A percentile compares a stretch with the other conserved stretches of the same genome.
phyloP scores from a whole-genome alignment of 2,888 invertebrate genomes.

The Tenthredo scrophulariae region DNA sequence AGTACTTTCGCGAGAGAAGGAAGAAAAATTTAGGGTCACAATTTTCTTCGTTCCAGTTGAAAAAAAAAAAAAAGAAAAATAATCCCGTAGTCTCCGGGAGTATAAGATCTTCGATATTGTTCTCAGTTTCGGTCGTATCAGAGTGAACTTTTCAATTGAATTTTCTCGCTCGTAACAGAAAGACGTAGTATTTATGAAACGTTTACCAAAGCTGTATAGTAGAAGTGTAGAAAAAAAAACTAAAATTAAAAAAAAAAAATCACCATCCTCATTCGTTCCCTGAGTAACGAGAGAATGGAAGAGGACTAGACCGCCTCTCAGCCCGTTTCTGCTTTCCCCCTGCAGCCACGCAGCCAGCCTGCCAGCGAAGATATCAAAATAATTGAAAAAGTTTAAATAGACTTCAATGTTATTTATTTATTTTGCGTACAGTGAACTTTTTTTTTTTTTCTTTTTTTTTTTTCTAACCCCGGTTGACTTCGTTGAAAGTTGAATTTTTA shows the following conservation, averaged over 20 bases:
- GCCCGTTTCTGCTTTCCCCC: conserved; percentile 47
- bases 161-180: conserved; percentile 67
- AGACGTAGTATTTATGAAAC: conserved; percentile 72
- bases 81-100: background rate
- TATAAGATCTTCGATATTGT: conserved; percentile 37
- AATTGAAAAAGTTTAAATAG: conserved; percentile 73
- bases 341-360: conserved; percentile 13
- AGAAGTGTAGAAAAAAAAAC: background rate
- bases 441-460: background rate
- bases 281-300: conserved; percentile 49
- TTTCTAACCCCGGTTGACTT: background rate
- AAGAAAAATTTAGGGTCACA: conserved; percentile 48
- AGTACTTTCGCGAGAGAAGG: conserved; percentile 54
- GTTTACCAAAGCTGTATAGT: conserved; percentile 57
- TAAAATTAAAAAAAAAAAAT: conserved; percentile 14
- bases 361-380: conserved; percentile 67
- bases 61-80: background rate
- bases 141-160: conserved; percentile 71
- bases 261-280: conserved; percentile 15
- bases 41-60: conserved; percentile 8
- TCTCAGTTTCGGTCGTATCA: conserved; percentile 57
- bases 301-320: conserved; percentile 38
- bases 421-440: conserved; percentile 24
- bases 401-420: conserved; percentile 64
- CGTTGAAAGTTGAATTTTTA: background rate